Conservation (phyloP, 2,888 invertebrate species). For the Hermaeophaga mercurialis region DNA sequence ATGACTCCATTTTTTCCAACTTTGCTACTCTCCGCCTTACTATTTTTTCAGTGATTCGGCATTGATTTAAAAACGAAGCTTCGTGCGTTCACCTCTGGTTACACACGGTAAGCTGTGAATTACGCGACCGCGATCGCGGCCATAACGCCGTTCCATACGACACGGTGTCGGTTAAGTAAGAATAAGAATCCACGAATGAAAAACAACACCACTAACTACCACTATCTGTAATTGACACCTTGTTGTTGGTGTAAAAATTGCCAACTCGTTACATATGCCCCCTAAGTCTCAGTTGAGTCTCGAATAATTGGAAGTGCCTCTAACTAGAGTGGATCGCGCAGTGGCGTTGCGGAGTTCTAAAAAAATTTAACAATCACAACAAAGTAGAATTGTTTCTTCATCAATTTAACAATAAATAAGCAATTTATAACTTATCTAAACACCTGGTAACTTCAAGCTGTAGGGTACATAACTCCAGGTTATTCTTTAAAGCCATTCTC, state of each 20-base stretch:
- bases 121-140: conserved; percentile 16
- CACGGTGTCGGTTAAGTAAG: conserved; percentile 13
- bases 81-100: conserved; percentile 24
- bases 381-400: too few species aligned
- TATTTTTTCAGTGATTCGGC: too few species aligned
- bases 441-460: too few species aligned
- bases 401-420: too few species aligned
- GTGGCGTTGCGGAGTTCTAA: conserved; percentile 20
- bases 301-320: conserved; percentile 39
- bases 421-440: too few species aligned
- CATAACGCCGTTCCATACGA: conserved; percentile 4
- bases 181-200: conserved; percentile 19
- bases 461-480: too few species aligned
- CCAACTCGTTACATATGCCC: conserved; percentile 39
- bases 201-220: conserved; percentile 25
- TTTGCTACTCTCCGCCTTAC: too few species aligned
- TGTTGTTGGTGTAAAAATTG: conserved; percentile 36
- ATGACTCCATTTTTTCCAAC: too few species aligned
- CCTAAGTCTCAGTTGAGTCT: conserved; percentile 35
- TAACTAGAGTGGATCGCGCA: conserved; percentile 27
- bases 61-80: conserved; percentile 15
- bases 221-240: conserved; percentile 38
- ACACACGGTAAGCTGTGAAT: conserved; percentile 26
- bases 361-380: too few species aligned
- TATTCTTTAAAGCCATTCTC: too few species aligned